Base-by-base conservation (phyloP, 53 echinoderm and acorn worm genomes). In the Apostichopus leukothele region DNA sequence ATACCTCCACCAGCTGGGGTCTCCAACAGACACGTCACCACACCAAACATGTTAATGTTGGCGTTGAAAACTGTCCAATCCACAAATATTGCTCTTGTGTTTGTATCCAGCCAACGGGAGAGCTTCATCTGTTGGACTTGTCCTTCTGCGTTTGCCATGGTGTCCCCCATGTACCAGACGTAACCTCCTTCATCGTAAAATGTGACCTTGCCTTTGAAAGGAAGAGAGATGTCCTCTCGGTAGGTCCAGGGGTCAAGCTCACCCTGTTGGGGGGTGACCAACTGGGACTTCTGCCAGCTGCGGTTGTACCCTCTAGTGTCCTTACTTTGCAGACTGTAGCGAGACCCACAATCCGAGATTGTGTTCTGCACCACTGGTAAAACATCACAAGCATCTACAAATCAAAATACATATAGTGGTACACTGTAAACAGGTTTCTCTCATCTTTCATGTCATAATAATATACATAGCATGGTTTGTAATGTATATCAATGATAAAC, bases 41-140 rank as follows among this genome's bases (percentile, higher is more conserved):
- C 92, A 6, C 90, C 88, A 78, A 96, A 96, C 75, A 96, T 91
- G 86, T 96, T 96, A 71, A 94, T 91, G 88, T 96, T 95, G 51
- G 94, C 96, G 68, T 95, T 96, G 85, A 93, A 96, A 6, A 91
- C 85, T 13, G 96, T 92, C 94, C 94, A 96, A 53, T 96, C 96
- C 7, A 95, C 92, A 75, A 93, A 90, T 77, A 96, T 88, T 10
- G 95, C 96, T 53, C 94, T 83, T 6, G 96, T 93, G 67, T 80
- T 92, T 4, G 71, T 86, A 84, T 96, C 96, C 21, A 96, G 71
- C 96, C 95, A 96, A 6, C 67, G 81, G 10, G 67, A 63, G 7
- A 51, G 39, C 53, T 67, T 89, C 91, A 96, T 73, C 10, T 93
- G 52, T 7, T 52, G 66, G 80, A 96, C n/a, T 5, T 79, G 14